A percentile compares a stretch with the other conserved stretches of the same genome.
Conservation (phyloP, 2,888 invertebrate genomes). For the Hyalella azteca region DNA sequence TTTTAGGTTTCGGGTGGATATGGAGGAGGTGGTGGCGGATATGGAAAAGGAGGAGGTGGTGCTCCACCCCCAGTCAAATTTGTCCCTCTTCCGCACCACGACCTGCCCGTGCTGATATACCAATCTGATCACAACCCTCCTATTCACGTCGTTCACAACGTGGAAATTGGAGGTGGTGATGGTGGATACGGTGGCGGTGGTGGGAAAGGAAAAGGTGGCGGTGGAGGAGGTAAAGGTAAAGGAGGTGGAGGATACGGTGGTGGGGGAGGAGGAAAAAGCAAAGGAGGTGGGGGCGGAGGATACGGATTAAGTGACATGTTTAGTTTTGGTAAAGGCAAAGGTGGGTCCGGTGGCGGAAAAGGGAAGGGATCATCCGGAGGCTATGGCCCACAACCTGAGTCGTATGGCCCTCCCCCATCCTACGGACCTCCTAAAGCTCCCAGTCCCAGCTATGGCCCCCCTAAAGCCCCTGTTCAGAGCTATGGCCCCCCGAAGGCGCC, state of each 20-base stretch:
- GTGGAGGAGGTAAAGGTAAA: conserved; percentile 23
- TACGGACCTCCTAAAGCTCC: conserved; percentile 40
- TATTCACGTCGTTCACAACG: conserved; percentile 62
- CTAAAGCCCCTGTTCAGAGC: conserved; percentile 39
- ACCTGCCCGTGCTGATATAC: conserved; percentile 63
- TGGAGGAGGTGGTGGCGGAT: conserved; percentile 39
- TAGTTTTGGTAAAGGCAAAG: background rate
- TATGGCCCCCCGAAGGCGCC: conserved; percentile 41
- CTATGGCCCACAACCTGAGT: conserved; percentile 44
- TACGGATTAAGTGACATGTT: background rate
- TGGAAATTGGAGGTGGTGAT: conserved; percentile 44
- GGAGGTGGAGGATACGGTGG: conserved; percentile 5
- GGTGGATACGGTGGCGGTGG: conserved; percentile 33
- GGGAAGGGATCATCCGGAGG: background rate
- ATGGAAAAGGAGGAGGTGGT: conserved; percentile 56
- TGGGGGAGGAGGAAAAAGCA: background rate
- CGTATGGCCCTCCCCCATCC: conserved; percentile 43
- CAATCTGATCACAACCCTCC: conserved; percentile 62
- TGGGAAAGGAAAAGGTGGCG: conserved; percentile 1
- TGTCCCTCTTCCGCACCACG: conserved; percentile 63
- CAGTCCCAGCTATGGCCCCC: conserved; percentile 41
- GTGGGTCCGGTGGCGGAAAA: conserved; percentile 9
- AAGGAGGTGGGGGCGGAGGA: background rate
- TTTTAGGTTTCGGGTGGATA: conserved; percentile 39
- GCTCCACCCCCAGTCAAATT: conserved; percentile 61